Base-by-base conservation (phyloP, 2,113 vertebrate species). In the Hydrolagus affinis region DNA sequence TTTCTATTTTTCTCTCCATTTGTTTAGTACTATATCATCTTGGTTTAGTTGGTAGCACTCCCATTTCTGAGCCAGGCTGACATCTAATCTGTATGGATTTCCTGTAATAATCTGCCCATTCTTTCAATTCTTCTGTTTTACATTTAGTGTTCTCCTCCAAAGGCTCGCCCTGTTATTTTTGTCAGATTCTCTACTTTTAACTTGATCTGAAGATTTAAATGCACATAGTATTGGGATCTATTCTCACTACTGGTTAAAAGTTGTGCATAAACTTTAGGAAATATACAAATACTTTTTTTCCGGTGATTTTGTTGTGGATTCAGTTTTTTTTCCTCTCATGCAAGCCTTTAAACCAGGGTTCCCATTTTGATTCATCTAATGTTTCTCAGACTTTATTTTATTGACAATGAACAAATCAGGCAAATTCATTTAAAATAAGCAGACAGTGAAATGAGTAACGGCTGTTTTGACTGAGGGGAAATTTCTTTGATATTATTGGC, bases 231-330 rank as follows among this genome's bases (percentile, higher is more conserved):
- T 7, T 25, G n/a, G n/a, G 59, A 60, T n/a, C 19, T 17, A 60
- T 78, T 78, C 75, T n/a, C 75, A 25, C 56, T n/a, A 23, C 30
- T 19, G 23, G 23, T n/a, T 78, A 78, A 78, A 78, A 78, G 44
- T 17, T 23, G 14, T 60, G 60, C 25, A 57, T 25, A 78, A 78
- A 60, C 57, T 15, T 59, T 60, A 60, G 57, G 11, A 25, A 60
- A 60, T 11, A 11, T 78, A 21, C 10, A 60, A n/a, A 6, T 8
- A 44, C n/a, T 59, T 59, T 30, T 3, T 21, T 60, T 78, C 57
- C 75, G 23, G 75, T 60, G 11, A 23, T 78, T 60, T n/a, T 59
- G 57, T 76, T 57, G 2, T 19, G 11, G 44, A n/a, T 76, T 0
- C n/a, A n/a, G 57, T 23, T 23, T 7, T 12, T 7, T 59, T 6